Evolutionary conservation across 2,113 vertebrate species (phyloP).

Genomic region (Pseudorhombus dupliciocellatus): DNA sequence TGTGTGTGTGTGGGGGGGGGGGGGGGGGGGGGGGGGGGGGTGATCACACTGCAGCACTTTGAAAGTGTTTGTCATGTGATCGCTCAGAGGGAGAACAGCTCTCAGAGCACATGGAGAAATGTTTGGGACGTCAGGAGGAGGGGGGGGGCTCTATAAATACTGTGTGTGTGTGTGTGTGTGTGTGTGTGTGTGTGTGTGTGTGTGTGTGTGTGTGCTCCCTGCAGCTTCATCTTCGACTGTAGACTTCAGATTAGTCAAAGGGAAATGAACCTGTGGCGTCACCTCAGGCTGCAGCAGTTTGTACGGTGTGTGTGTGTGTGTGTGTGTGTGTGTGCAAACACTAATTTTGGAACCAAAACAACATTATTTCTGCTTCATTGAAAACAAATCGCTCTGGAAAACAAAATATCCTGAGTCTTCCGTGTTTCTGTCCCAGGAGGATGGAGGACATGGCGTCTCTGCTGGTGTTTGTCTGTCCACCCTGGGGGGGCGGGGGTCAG

Average conservation of each 20-base stretch:
- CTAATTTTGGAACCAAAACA: background rate
- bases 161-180: slow-evolving; percentile 6
- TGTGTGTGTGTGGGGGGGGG: slow-evolving; percentile 13
- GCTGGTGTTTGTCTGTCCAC: slow-evolving; percentile 22
- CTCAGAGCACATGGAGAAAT: slow-evolving; percentile 27
- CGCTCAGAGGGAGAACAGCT: slow-evolving; percentile 40
- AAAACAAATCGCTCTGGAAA: background rate
- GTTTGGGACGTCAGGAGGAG: slow-evolving; percentile 9
- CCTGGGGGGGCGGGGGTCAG: background rate
- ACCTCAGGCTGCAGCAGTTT: slow-evolving; percentile 52
- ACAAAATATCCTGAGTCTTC: background rate
- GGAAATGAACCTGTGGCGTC: slow-evolving; percentile 52
- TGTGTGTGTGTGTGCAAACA: background rate
- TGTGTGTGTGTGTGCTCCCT: slow-evolving; percentile 29
- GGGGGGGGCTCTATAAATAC: slow-evolving; percentile 49
- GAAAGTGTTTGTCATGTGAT: slow-evolving; percentile 60
- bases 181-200: slow-evolving; percentile 8
- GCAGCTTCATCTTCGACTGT: slow-evolving; percentile 46
- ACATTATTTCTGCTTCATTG: background rate
- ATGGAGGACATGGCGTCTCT: background rate
- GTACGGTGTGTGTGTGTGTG: background rate
- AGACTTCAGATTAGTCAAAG: slow-evolving; percentile 49
- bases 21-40: background rate
- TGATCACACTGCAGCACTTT: slow-evolving; percentile 66
- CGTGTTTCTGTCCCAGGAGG: slow-evolving; percentile 17